Conservation (phyloP, 2,797 vertebrate genomes). For the Mionectes olivaceus region DNA sequence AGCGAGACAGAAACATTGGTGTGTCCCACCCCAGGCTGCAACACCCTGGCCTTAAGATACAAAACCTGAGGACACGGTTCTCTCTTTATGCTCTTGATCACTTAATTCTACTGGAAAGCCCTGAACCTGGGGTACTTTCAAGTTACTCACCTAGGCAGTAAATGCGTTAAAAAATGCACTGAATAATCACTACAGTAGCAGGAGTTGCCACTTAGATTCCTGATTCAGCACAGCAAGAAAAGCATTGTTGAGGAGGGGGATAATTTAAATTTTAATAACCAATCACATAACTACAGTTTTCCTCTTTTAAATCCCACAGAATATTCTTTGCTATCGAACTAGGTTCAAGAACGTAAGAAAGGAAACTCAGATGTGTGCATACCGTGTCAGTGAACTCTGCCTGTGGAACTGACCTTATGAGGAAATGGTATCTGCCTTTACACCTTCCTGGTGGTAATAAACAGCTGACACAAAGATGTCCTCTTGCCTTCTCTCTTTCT, state of each 20-base stretch:
- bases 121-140: neutral
- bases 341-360: constrained; percentile 4
- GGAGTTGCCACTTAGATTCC: neutral
- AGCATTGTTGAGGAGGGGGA: neutral
- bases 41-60: neutral
- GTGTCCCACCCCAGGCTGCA: neutral
- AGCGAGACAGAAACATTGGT: neutral
- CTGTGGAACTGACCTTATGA: neutral
- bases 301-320: constrained; percentile 13
- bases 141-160: neutral
- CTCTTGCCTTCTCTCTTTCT: neutral
- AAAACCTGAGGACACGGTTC: neutral
- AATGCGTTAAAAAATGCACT: neutral
- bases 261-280: constrained; percentile 3
- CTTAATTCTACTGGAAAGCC: neutral
- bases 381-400: neutral
- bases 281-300: neutral
- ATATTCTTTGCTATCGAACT: neutral
- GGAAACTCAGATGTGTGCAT: neutral
- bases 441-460: neutral
- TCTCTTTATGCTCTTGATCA: neutral
- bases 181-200: neutral
- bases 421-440: neutral
- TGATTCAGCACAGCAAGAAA: constrained; percentile 26
- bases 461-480: constrained; percentile 15